Base-by-base conservation (phyloP, 2,888 invertebrate species). In the Apocheima hispidaria region DNA sequence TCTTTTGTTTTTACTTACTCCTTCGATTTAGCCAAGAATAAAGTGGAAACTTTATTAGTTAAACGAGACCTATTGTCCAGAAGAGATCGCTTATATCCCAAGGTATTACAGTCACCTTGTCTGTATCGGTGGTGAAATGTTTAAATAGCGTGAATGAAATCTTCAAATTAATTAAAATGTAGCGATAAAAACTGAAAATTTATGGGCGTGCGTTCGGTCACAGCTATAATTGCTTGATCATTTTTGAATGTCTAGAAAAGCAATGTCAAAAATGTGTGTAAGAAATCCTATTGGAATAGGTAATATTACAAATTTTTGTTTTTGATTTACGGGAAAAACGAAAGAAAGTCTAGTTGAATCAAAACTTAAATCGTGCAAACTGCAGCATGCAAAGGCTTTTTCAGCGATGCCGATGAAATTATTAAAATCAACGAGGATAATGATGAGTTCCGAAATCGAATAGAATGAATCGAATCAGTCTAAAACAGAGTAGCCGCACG, bases 1-100 rank as follows among this genome's bases (percentile, higher is more conserved):
- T 84, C 89, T 88, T 90, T 90, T 91, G 90, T 92, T 88, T 84
- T 87, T 81, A 81, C 77, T 76, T 77, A 72, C 74, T 74, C 72
- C 69, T 72, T 65, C 70, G 70, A 61, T 72, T 70, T 68, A 70
- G 70, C 73, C 58, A 66, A 73, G 69, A 70, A 74, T 78, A 79
- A 71, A 70, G 61, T 71, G 70, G 64, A 69, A 54, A 65, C 67
- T 65, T 69, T 62, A 73, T 70, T 62, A 58, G 49, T 54, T 65
- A 58, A 65, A 60, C 58, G 64, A 48, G 46, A 62, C 56, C 61
- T 70, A 69, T 68, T 60, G 61, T 49, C 65, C 57, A 23, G 49
- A 56, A 36, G 30, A 28, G 33, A 63, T 61, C 35, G 20, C 36
- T 48, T 69, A 57, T 44, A 57, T 44, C 30, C 71, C 57, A 36